Evolutionary conservation across 2,113 vertebrate genomes (phyloP).

Genomic region (Coptodon rendalli): DNA sequence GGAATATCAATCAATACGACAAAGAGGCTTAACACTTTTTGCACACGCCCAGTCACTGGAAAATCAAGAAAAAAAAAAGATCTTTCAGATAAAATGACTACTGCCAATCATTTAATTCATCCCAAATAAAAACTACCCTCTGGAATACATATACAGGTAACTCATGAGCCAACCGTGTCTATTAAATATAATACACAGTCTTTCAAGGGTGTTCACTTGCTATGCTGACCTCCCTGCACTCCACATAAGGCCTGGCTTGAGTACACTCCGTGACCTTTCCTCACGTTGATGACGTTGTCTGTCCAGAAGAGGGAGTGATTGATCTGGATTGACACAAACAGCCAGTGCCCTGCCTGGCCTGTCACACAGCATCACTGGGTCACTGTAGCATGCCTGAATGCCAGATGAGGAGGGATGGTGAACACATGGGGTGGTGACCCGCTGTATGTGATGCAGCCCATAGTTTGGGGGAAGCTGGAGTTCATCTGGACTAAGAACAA

Average conservation of each 20-base stretch:
- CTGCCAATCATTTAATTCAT: neutral
- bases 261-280: constrained; percentile 58
- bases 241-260: constrained; percentile 48
- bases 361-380: constrained; percentile 70
- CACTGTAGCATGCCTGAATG: constrained; percentile 69
- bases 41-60: constrained; percentile 26
- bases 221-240: constrained; percentile 44
- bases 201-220: constrained; percentile 42
- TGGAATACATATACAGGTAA: neutral
- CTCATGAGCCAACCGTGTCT: neutral
- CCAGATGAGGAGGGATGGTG: constrained; percentile 60
- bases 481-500: neutral
- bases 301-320: constrained; percentile 71
- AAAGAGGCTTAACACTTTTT: constrained; percentile 52
- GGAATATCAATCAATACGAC: constrained; percentile 65
- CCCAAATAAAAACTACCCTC: neutral
- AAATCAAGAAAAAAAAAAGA: neutral
- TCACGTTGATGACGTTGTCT: constrained; percentile 55
- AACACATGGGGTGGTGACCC: constrained; percentile 46
- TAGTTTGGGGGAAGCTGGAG: neutral
- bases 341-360: constrained; percentile 62
- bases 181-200: constrained; percentile 6
- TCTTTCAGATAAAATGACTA: neutral
- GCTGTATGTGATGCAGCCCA: constrained; percentile 14
- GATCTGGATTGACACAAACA: constrained; percentile 75